Percentiles rank a stretch among this genome's conserved stretches.
These are phyloP conservation scores for Brachyopa scutellaris DNA, from an alignment of 2,888 invertebrate species.

Conservation along the genomic window DNA sequence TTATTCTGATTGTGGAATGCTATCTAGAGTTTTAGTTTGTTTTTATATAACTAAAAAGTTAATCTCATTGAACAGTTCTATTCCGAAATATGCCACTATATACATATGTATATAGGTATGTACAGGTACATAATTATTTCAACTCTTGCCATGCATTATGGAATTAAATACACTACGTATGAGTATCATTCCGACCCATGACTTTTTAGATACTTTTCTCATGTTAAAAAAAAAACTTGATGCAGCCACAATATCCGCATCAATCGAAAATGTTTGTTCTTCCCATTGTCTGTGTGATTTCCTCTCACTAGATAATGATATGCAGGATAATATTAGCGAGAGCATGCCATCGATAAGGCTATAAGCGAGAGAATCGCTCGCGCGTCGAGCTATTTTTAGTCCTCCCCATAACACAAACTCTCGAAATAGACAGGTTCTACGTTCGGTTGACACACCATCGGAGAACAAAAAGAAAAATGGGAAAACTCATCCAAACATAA, in stretches of 20 bases:
- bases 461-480: slow-evolving; percentile 29
- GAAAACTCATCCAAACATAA: slow-evolving; percentile 34
- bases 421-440: slow-evolving; percentile 62
- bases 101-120: too few species aligned
- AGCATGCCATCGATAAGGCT: slow-evolving; percentile 37
- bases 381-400: slow-evolving; percentile 57
- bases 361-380: slow-evolving; percentile 51
- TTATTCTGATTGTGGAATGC: too few species aligned
- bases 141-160: slow-evolving; percentile 25
- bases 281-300: slow-evolving; percentile 23
- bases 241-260: not conserved
- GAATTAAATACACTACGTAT: not conserved
- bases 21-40: too few species aligned
- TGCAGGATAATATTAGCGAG: slow-evolving; percentile 49
- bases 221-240: slow-evolving; percentile 1
- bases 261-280: slow-evolving; percentile 4
- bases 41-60: too few species aligned
- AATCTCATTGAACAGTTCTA: not conserved
- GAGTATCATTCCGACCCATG: slow-evolving; percentile 42
- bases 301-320: slow-evolving; percentile 21
- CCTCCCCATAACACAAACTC: slow-evolving; percentile 52
- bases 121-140: too few species aligned
- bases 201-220: slow-evolving; percentile 42
- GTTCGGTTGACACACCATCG: slow-evolving; percentile 45
- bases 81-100: not conserved